phyloP scores from a whole-genome alignment of 2,113 vertebrate genomes.

The Chaenogobius annularis region DNA sequence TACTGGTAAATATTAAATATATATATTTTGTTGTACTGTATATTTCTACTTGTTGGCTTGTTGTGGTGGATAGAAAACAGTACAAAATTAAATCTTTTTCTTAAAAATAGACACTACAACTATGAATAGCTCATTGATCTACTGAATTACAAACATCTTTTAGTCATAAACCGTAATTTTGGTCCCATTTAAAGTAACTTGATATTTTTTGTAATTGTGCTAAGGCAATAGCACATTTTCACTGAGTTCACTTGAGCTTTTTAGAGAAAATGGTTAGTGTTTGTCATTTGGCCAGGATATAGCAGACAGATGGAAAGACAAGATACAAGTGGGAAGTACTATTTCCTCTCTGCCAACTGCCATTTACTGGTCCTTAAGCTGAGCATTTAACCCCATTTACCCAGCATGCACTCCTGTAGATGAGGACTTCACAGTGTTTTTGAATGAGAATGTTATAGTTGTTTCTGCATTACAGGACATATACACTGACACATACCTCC shows the following conservation, averaged over 20 bases:
- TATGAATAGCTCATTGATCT: too few relatives aligned
- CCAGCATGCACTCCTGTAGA: slow-evolving; percentile 4
- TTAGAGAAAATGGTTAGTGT: background rate
- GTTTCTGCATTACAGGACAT: background rate
- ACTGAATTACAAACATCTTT: too few relatives aligned
- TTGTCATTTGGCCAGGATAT: background rate
- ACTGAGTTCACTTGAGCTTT: background rate
- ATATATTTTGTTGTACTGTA: too few relatives aligned
- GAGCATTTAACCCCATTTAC: slow-evolving; percentile 10
- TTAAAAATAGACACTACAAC: too few relatives aligned
- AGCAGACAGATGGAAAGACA: slow-evolving; percentile 8
- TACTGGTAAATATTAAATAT: too few relatives aligned
- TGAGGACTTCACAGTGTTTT: background rate
- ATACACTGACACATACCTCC: background rate
- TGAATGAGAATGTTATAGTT: background rate
- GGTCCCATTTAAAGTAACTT: background rate
- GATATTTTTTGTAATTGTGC: background rate
- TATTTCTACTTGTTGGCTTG: too few relatives aligned
- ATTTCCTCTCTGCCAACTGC: slow-evolving; percentile 1
- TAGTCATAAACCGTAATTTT: too few relatives aligned
- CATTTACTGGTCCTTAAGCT: slow-evolving; percentile 8
- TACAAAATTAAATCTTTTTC: too few relatives aligned
- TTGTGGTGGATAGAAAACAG: too few relatives aligned
- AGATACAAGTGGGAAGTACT: background rate
- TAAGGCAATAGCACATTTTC: background rate